phyloP scores from a whole-genome alignment of 2,797 vertebrate genomes.

The Macropus fuliginosus region DNA sequence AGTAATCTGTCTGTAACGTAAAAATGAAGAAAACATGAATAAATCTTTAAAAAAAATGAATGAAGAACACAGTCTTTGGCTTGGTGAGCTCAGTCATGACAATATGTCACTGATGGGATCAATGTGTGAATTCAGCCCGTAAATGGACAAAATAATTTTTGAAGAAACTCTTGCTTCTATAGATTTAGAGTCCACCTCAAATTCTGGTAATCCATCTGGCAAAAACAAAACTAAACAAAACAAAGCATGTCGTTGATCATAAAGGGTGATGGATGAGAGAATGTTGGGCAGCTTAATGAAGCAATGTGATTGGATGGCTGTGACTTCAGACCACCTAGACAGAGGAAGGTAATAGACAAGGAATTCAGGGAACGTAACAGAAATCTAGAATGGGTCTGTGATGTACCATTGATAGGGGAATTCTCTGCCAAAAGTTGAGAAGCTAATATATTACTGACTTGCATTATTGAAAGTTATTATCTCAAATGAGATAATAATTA shows the following conservation, averaged over 20 bases:
- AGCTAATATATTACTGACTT: not conserved
- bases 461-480: not conserved
- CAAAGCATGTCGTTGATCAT: not conserved
- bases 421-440: not conserved
- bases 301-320: not conserved
- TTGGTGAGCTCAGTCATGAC: conserved; percentile 44
- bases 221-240: not conserved
- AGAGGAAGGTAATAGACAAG: not conserved
- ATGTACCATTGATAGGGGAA: not conserved
- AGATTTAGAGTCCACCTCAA: not conserved
- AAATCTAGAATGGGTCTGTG: not conserved
- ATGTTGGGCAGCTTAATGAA: not conserved
- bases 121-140: not conserved
- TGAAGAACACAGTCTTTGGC: not conserved
- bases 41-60: not conserved
- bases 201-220: not conserved
- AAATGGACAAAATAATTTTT: not conserved
- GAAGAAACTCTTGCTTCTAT: conserved; percentile 83
- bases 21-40: not conserved
- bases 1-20: not conserved
- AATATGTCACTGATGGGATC: conserved; percentile 4
- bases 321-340: not conserved
- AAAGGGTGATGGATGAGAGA: not conserved
- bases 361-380: not conserved
- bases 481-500: not conserved